Conservation (phyloP, 2,797 vertebrate species). For the Rhinophrynus dorsalis region DNA sequence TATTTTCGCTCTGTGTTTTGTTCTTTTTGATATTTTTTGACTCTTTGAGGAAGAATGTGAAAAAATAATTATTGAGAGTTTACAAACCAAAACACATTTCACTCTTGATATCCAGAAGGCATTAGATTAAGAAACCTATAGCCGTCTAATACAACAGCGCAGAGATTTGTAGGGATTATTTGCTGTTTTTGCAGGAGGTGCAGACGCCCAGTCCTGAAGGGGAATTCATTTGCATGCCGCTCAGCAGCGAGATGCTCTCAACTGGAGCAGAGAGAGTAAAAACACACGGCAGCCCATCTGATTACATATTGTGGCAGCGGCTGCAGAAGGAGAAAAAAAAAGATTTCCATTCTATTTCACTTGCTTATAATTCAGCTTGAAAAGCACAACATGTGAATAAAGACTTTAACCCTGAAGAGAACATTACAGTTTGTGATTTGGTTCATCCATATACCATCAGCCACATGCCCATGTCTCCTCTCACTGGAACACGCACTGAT, state of each 20-base stretch:
- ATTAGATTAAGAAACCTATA: conserved; percentile 23
- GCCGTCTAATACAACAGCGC: not conserved
- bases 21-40: not conserved
- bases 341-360: not conserved
- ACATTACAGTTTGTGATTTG: too few species aligned
- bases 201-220: not conserved
- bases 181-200: not conserved
- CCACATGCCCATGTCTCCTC: too few species aligned
- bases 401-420: conserved; percentile 14
- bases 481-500: too few species aligned
- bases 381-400: conserved; percentile 12
- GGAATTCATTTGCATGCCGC: conserved; percentile 8
- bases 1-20: not conserved
- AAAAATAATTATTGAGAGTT: not conserved
- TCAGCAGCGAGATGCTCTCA: conserved; percentile 29
- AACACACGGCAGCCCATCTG: not conserved
- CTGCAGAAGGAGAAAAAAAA: conserved; percentile 12
- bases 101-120: not conserved
- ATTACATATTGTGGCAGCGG: not conserved
- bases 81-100: conserved; percentile 4
- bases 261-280: conserved; percentile 11
- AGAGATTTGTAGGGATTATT: conserved; percentile 26
- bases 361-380: conserved; percentile 20
- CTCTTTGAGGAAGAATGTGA: not conserved
- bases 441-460: too few species aligned